Percentiles rank a stretch among this genome's conserved stretches.
These are phyloP conservation scores for Astreopora myriophthalma DNA, from an alignment of 64 coral and sea anemone genomes.

Conservation along the genomic window DNA sequence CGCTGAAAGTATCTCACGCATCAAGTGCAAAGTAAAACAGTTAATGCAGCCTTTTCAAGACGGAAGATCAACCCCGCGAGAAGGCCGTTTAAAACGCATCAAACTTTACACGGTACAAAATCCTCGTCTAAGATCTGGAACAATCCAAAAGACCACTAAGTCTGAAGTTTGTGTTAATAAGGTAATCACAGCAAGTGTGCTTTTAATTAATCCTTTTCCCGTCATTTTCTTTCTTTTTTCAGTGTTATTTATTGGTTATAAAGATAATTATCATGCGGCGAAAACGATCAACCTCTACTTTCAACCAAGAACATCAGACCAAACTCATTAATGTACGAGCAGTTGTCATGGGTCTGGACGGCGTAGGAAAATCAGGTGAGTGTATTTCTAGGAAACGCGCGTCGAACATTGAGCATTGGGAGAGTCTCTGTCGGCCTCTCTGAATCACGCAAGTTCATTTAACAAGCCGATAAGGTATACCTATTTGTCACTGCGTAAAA, in stretches of 20 bases:
- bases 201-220: not conserved
- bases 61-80: not conserved
- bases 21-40: not conserved
- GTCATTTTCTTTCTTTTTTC: not conserved
- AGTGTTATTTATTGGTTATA: not conserved
- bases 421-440: too few species aligned
- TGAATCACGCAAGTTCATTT: too few species aligned
- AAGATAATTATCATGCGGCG: not conserved
- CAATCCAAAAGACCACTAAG: too few species aligned
- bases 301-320: not conserved
- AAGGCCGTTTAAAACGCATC: not conserved
- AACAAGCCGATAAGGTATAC: too few species aligned
- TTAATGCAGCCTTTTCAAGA: not conserved
- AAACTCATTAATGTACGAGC: slow-evolving; percentile 31
- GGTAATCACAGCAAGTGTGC: not conserved
- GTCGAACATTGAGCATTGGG: too few species aligned
- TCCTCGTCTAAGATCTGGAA: too few species aligned
- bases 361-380: slow-evolving; percentile 73
- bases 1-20: not conserved
- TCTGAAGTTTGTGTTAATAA: not conserved
- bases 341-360: slow-evolving; percentile 50
- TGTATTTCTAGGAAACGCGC: not conserved
- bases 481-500: too few species aligned
- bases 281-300: not conserved
- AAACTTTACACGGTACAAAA: too few species aligned